Percentiles rank a stretch among this genome's conserved stretches.
Evolutionary conservation across 2,797 vertebrate species (phyloP).

Genomic region (Cynopterus sphinx): DNA sequence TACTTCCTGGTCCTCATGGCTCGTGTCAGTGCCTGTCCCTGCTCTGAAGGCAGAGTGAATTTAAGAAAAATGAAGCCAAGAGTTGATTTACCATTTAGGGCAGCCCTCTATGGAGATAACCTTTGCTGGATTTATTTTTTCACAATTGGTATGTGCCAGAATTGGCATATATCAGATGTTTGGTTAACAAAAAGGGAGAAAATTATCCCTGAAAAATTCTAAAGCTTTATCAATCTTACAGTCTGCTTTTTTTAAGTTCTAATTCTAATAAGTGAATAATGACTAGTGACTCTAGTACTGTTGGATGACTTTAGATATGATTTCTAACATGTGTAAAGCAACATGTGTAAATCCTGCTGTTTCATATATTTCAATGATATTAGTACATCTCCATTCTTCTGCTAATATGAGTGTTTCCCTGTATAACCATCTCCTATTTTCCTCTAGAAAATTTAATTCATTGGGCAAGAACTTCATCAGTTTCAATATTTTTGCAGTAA

Average conservation of each 20-base stretch:
- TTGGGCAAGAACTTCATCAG: neutral
- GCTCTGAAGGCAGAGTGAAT: neutral
- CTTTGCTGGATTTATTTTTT: neutral
- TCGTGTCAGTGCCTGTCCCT: neutral
- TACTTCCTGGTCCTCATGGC: neutral
- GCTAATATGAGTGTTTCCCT: neutral
- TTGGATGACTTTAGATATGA: neutral
- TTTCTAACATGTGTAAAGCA: neutral
- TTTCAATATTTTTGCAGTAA: neutral
- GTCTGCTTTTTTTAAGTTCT: neutral
- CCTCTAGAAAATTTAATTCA: neutral
- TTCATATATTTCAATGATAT: neutral
- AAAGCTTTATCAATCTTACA: neutral
- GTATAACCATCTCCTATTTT: neutral
- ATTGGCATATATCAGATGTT: neutral
- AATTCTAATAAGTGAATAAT: neutral
- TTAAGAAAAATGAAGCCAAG: slow-evolving; percentile 21
- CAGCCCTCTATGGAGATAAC: neutral
- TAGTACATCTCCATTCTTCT: neutral
- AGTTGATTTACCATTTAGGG: neutral
- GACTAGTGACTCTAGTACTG: neutral
- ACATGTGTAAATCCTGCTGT: too few relatives aligned
- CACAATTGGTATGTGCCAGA: neutral
- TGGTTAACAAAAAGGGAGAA: neutral
- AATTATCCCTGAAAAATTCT: neutral